Evolutionary conservation across 1,140 invertebrate species (phyloP), one percentile per base, ranked within the genome.

Genomic region (Zaprionus ornatus): DNA sequence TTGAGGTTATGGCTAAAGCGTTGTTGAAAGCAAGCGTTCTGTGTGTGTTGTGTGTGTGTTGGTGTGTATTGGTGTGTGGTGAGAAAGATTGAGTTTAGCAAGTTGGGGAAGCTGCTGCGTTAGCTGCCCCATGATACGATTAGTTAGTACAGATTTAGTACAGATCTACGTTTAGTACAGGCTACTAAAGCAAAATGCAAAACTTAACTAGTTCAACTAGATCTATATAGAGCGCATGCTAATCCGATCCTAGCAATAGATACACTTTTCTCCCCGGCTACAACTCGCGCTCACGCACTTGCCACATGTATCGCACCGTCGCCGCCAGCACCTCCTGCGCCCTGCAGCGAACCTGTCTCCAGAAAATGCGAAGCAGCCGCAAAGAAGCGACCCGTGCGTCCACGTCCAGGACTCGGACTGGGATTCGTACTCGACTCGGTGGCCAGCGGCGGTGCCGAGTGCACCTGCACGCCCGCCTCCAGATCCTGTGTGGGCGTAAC

Each of bases 331-430:
- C n/a, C 21, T 54, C 45, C 35, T 15, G 17, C 48, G 50, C 35
- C 54, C 23, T 63, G 83, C 77, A 82, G 45, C 50, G 76, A 75
- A 56, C 85, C 84, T 40, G 84, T 84, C 55, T 90, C 84, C 77
- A 88, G 62, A 56, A 88, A 90, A n/a, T 88, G 84, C 32, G 84
- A 57, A 21, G 84, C 84, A 12, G 84, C 84, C 35, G 84, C 81
- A 81, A 88, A 88, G 25, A 88, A 88, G 12, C 84, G 80, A 45
- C 85, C 84, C 1, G 84, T 88, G 0, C 85, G 84, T 25, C 80
- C 85, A 13, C 72, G 62, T 2, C 77, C 59, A 0, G 85, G 68
- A 73, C 71, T 81, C 7, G 68, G 65, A 59, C 45, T 68, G 12
- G 50, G 21, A 35, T 50, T 50, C 4, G 48, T 55, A 40, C 59